Evolutionary conservation across 2,888 invertebrate species (phyloP).

Genomic region (Villa cingulata): DNA sequence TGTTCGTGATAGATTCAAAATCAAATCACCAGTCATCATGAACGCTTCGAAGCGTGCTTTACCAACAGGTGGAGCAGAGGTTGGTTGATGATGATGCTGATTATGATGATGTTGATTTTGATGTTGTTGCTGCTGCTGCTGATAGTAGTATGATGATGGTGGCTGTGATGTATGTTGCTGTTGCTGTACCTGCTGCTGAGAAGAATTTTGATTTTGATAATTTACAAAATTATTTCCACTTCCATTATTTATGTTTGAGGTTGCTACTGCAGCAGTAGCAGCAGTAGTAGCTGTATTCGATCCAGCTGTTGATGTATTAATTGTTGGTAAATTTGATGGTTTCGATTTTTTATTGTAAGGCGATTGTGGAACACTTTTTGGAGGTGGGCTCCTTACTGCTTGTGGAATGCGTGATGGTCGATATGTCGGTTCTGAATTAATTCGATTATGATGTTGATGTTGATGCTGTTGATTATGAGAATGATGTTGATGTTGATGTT

Average conservation of each 20-base stretch:
- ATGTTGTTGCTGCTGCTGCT: slow-evolving; percentile 24
- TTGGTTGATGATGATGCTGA: slow-evolving; percentile 22
- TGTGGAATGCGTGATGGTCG: slow-evolving; percentile 45
- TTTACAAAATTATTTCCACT: slow-evolving; percentile 5
- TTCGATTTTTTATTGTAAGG: slow-evolving; percentile 32
- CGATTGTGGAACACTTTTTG: slow-evolving; percentile 29
- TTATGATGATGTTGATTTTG: slow-evolving; percentile 20
- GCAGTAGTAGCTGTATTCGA: slow-evolving; percentile 10
- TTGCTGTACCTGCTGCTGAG: slow-evolving; percentile 25
- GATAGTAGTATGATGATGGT: slow-evolving; percentile 24
- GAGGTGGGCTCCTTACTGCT: slow-evolving; percentile 29
- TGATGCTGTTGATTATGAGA: slow-evolving; percentile 23
- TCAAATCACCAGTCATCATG: slow-evolving; percentile 96
- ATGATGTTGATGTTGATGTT: slow-evolving; percentile 22
- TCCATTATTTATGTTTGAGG: not conserved
- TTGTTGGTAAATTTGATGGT: slow-evolving; percentile 34
- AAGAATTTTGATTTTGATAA: slow-evolving; percentile 15
- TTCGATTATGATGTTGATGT: slow-evolving; percentile 21
- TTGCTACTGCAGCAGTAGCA: not conserved
- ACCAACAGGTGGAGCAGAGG: slow-evolving; percentile 29
- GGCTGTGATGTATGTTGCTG: slow-evolving; percentile 20
- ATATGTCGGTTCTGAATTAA: slow-evolving; percentile 29
- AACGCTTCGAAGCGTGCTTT: slow-evolving; percentile 70
- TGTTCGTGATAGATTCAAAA: slow-evolving; percentile 78
- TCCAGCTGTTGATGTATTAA: slow-evolving; percentile 16